These are phyloP conservation scores for Lithosia quadra DNA, from an alignment of 2,888 invertebrate species.

Conservation along the genomic window DNA sequence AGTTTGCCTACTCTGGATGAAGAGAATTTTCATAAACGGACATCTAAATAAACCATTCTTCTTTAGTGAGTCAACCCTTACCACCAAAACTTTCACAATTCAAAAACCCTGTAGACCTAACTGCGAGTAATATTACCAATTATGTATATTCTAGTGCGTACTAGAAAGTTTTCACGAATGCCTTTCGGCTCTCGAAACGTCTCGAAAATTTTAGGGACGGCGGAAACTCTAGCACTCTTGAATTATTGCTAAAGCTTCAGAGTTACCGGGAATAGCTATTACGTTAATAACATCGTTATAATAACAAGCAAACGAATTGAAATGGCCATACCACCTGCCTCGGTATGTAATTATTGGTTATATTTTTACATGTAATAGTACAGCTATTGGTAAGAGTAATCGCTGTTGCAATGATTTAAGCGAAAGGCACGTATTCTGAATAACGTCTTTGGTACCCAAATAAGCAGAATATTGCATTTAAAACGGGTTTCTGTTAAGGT, in stretches of 20 bases:
- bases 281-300: slow-evolving; percentile 37
- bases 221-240: slow-evolving; percentile 28
- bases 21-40: not conserved
- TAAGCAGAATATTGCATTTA: no score
- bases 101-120: slow-evolving; percentile 6
- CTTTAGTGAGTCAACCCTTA: not conserved
- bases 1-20: not conserved
- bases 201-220: slow-evolving; percentile 31
- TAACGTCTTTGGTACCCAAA: no score
- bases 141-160: slow-evolving; percentile 29
- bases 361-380: not conserved
- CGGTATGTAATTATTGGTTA: not conserved
- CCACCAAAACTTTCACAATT: slow-evolving; percentile 14
- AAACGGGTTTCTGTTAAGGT: no score
- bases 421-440: not conserved
- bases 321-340: not conserved
- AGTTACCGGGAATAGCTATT: slow-evolving; percentile 24
- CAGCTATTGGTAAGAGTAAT: no score
- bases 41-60: not conserved
- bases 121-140: slow-evolving; percentile 33
- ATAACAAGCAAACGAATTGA: slow-evolving; percentile 23
- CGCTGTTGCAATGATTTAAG: not conserved
- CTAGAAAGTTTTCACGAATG: slow-evolving; percentile 40
- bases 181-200: slow-evolving; percentile 26
- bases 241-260: slow-evolving; percentile 35